Evolutionary conservation across 2,113 vertebrate species (phyloP), one percentile per base, ranked within the genome.

Genomic region (Festucalex cinctus): DNA sequence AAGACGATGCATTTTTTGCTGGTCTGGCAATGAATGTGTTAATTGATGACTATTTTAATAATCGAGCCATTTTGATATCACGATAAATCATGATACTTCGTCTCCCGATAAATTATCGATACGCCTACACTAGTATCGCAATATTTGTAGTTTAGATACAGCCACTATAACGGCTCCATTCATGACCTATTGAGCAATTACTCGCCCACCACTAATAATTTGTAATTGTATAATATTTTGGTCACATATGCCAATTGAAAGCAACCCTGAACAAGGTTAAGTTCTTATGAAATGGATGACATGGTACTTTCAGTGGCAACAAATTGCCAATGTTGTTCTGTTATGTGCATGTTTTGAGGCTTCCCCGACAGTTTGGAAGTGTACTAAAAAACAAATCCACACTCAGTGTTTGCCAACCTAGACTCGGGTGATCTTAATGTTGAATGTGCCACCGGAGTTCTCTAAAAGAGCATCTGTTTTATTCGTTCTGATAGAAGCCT

Each of bases 401-500:
- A 6, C 58, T 22, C 58, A 39, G 58, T 9, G 58, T 22, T 37
- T 20, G 20, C 10, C 19, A 39, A 14, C 4, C 60, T 46, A 53
- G 20, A 24, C 39, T 67, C 17, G 8, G 54, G 44, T 63, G 63
- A 28, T 1, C 70, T 69, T 63, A 48, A 48, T 48, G 26, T 73
- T 36, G 69, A 66, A 70, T 63, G 3, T 5, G 10, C 43, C 59
- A 41, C 65, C 60, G 68, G 12, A 36, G 69, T 56, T 65, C 58
- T 53, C 58, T 26, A 60, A 72, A 80, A 80, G 67, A 77, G 75
- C 66, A 48, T 78, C 74, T 79, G 71, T 86, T 86, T 85, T 79
- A 85, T 85, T 81, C 77, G 78, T 79, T 89, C 80, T 86, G 82
- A 83, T 89, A 74, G 77, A 72, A 65, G 65, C 37, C 69, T 73